A percentile compares a stretch with the other conserved stretches of the same genome.
phyloP scores from a whole-genome alignment of 2,113 vertebrate genomes.

The Dendropsophus ebraccatus region DNA sequence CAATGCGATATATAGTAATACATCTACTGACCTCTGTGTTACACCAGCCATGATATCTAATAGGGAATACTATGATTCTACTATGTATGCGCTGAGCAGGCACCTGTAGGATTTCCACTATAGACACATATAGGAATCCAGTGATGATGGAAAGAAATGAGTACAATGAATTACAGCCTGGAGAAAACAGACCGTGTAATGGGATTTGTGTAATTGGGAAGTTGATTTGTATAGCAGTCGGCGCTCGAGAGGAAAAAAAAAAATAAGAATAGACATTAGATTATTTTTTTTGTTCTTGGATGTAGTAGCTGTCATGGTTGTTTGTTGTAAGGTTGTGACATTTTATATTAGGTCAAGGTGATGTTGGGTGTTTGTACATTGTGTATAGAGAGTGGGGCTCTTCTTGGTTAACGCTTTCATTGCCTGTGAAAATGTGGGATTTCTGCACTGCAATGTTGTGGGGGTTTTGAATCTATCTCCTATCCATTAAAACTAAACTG shows the following conservation, averaged over 20 bases:
- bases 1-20: background rate
- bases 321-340: background rate
- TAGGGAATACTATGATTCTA: background rate
- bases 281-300: background rate
- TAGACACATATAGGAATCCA: background rate
- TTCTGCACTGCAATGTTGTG: background rate
- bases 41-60: background rate
- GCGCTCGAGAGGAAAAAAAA: background rate
- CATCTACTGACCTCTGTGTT: background rate
- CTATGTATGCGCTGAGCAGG: background rate
- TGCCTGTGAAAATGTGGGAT: background rate
- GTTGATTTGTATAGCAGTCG: background rate
- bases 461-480: background rate
- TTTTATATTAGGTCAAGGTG: background rate
- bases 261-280: background rate
- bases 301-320: background rate
- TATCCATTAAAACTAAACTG: no score
- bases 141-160: background rate
- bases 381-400: background rate
- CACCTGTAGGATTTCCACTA: background rate
- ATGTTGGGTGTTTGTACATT: background rate
- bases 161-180: background rate
- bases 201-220: constrained; percentile 26
- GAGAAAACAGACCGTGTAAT: constrained; percentile 13
- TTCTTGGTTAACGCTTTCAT: background rate